Conservation (phyloP, 2,888 invertebrate genomes). For the Eupithecia subumbrata region DNA sequence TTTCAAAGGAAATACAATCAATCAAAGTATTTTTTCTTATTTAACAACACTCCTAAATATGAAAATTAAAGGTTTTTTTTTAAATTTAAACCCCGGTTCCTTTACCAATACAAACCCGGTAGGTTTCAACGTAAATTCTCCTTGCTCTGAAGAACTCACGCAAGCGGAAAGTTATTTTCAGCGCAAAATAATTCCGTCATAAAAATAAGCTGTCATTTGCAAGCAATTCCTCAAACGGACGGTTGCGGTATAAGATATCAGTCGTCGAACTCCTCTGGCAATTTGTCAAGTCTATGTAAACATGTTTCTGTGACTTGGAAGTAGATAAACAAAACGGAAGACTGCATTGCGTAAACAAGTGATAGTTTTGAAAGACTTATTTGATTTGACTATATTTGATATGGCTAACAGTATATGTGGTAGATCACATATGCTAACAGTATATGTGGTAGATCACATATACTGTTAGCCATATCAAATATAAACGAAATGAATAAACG, state of each 20-base stretch:
- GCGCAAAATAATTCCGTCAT: constrained; percentile 18
- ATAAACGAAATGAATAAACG: no score
- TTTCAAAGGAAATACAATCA: no score
- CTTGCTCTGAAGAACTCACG: not conserved
- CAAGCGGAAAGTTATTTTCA: constrained; percentile 7
- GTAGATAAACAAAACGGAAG: constrained; percentile 26
- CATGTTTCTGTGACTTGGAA: constrained; percentile 19
- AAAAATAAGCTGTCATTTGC: constrained; percentile 27
- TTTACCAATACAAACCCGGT: not conserved
- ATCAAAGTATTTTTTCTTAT: no score
- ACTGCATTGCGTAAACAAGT: constrained; percentile 29
- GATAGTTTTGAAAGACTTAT: not conserved
- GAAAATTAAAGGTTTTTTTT: no score
- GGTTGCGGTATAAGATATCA: constrained; percentile 16
- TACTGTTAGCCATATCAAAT: not conserved
- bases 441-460: no score
- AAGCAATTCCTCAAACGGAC: constrained; percentile 17
- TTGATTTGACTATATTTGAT: no score
- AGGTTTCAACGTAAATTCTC: not conserved
- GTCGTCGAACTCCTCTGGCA: constrained; percentile 30
- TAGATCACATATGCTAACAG: no score
- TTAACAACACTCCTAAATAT: no score
- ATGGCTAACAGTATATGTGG: no score
- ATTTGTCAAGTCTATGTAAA: constrained; percentile 30
- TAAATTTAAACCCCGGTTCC: no score